Base-by-base conservation (phyloP, 2,888 invertebrate species). In the Tipula confusa region DNA sequence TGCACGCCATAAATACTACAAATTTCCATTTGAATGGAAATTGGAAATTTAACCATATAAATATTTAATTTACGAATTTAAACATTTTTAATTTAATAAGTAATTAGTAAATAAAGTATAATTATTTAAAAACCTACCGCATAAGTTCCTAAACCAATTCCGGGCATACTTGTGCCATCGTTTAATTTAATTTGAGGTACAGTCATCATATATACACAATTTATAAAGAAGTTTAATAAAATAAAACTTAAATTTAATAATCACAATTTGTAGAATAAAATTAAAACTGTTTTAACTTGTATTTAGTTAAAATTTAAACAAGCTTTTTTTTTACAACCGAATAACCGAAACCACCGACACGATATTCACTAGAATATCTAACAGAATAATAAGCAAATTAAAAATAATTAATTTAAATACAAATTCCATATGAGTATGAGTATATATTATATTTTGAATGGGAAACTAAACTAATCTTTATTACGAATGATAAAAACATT, bases 71-170 rank as follows among this genome's bases (percentile, higher is more conserved):
- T 11, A 31, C 31, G 31, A 31, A 31, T 31, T 31, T 31, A n/a
- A n/a, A n/a, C n/a, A n/a, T n/a, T n/a, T n/a, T n/a, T n/a, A 9
- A 33, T 82, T 31, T 79, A 80, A 79, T 38, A 13, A 38, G 13
- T 33, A 79, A 82, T 64, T 64, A 36, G 79, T 64, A 87, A 87
- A 86, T 13, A 9, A 38, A 38, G 3, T 38, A 38, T 43, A 43
- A 85, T 48, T 84, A 7, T 84, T 13, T 64, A n/a, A 29, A 24
- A 84, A 86, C 88, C 88, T 87, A 93, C 93, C 86, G 89, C 87
- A 84, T 92, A 94, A 0, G 94, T 94, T 0, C 94, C 94, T 13
- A 94, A 87, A 0, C 93, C 94, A 24, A 94, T 85, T 15, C 90
- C 87, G 0, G 94, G 94, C 87, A 94, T 92, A 82, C 90, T 87